Percentiles rank a stretch among this genome's conserved stretches.
These are phyloP conservation scores for Labroides dimidiatus DNA, from an alignment of 2,797 vertebrate species.

Conservation along the genomic window DNA sequence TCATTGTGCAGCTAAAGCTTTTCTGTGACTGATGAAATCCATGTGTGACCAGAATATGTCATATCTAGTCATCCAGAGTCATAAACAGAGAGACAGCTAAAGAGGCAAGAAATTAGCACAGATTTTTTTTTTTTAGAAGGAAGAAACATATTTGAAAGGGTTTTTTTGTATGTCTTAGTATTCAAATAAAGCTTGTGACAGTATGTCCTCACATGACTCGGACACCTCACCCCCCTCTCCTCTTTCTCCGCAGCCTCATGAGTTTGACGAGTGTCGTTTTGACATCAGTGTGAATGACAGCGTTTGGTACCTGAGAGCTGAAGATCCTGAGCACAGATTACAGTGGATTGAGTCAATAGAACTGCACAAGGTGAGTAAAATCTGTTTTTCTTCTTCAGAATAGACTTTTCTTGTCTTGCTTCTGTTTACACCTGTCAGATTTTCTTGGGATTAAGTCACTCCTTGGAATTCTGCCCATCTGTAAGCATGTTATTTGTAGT, in stretches of 20 bases:
- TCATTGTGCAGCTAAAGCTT: conserved; percentile 61
- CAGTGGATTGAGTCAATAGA: conserved; percentile 97
- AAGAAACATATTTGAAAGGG: neutral
- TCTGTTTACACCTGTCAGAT: neutral
- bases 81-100: conserved; percentile 11
- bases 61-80: conserved; percentile 27
- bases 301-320: conserved; percentile 96
- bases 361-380: conserved; percentile 92
- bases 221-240: conserved; percentile 16
- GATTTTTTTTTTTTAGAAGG: neutral
- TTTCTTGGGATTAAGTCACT: conserved; percentile 12
- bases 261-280: conserved; percentile 98
- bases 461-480: neutral
- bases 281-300: conserved; percentile 98
- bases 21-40: conserved; percentile 63
- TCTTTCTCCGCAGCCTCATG: conserved; percentile 89
- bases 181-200: neutral
- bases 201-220: conserved; percentile 20
- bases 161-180: conserved; percentile 4
- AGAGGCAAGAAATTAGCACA: neutral
- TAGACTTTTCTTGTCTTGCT: neutral
- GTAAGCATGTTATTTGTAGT: neutral
- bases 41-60: conserved; percentile 66
- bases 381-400: neutral
- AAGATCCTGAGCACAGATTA: conserved; percentile 93